Base-by-base conservation (phyloP, 2,888 invertebrate species). In the Dusona sp. region DNA sequence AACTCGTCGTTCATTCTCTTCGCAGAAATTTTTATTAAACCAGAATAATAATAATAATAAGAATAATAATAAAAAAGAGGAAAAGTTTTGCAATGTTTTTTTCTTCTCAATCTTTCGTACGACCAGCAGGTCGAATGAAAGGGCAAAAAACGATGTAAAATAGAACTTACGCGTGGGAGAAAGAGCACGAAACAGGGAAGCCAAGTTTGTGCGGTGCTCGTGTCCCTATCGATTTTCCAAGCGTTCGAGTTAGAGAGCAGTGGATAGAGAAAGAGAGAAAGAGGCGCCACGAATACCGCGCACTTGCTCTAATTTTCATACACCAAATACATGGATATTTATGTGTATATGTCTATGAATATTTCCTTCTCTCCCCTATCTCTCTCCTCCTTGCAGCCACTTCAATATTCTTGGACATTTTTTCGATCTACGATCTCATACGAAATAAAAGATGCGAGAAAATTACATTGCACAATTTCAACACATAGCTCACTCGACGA, bases 171-270 rank as follows among this genome's bases (percentile, higher is more conserved):
- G 79, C 25, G 51, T 36, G 64, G 42, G 72, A 72, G 61, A 70
- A 57, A 51, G 57, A 79, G 48, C 29, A 33, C 77, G 78, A 61
- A 73, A 54, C 72, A 33, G 77, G 68, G 88, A 88, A 88, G 88
- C 88, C 88, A 84, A 85, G 84, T 84, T 74, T 80, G 81, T 88
- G 72, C 38, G 80, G 64, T 51, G 80, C 77, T 79, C 83, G 86
- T 80, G 83, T 77, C 75, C 83, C 84, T 88, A 88, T 88, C 88
- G 88, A 88, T 88, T 88, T 88, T 87, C 81, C 45, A 79, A 74
- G 73, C 86, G 87, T 87, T 88, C 84, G 88, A 88, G 88, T 88
- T 87, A 84, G 51, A 84, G 81, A 81, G 73, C 81, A 64, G 73
- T 7, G 25, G 65, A 75, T 80, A 67, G 77, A 57, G 78, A 29